These are phyloP conservation scores for Lophius americanus DNA, from an alignment of 2,797 vertebrate genomes.

Conservation along the genomic window DNA sequence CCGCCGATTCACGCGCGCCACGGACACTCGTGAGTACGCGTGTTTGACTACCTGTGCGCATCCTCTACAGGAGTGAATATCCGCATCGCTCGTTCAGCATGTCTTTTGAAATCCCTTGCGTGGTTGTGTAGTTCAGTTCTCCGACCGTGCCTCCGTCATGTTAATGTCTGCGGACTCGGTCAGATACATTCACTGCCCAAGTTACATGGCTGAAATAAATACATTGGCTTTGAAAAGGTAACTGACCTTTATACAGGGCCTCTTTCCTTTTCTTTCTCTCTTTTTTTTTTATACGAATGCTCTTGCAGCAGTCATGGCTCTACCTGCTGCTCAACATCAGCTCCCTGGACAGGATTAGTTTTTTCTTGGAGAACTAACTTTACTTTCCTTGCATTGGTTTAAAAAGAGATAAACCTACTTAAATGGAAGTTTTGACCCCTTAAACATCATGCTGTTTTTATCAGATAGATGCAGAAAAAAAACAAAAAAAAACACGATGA, in stretches of 20 bases:
- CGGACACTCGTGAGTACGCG: slow-evolving; percentile 40
- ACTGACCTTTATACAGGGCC: slow-evolving; percentile 50
- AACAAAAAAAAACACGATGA: slow-evolving; percentile 18
- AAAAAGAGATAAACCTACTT: slow-evolving; percentile 37
- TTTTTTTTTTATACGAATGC: slow-evolving; percentile 7
- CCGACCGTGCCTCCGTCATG: slow-evolving; percentile 74
- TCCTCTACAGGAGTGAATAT: slow-evolving; percentile 49
- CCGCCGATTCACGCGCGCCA: slow-evolving; percentile 53
- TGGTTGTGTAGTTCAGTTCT: slow-evolving; percentile 74
- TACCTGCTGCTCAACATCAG: slow-evolving; percentile 52
- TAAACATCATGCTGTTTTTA: slow-evolving; percentile 58
- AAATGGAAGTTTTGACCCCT: slow-evolving; percentile 55
- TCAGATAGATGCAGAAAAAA: slow-evolving; percentile 60
- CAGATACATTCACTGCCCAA: slow-evolving; percentile 81
- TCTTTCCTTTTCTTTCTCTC: neutral
- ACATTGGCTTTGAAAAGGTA: slow-evolving; percentile 70
- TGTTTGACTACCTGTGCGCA: slow-evolving; percentile 46
- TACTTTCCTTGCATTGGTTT: slow-evolving; percentile 22
- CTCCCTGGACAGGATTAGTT: slow-evolving; percentile 39
- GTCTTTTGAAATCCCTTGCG: slow-evolving; percentile 66
- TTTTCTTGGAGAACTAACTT: slow-evolving; percentile 38
- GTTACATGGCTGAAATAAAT: slow-evolving; percentile 77
- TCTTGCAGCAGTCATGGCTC: slow-evolving; percentile 64
- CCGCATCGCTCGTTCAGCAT: slow-evolving; percentile 46
- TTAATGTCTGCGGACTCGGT: slow-evolving; percentile 66